Evolutionary conservation across 2,113 vertebrate genomes (phyloP), one percentile per base, ranked within the genome.

Genomic region (Sapajus apella): DNA sequence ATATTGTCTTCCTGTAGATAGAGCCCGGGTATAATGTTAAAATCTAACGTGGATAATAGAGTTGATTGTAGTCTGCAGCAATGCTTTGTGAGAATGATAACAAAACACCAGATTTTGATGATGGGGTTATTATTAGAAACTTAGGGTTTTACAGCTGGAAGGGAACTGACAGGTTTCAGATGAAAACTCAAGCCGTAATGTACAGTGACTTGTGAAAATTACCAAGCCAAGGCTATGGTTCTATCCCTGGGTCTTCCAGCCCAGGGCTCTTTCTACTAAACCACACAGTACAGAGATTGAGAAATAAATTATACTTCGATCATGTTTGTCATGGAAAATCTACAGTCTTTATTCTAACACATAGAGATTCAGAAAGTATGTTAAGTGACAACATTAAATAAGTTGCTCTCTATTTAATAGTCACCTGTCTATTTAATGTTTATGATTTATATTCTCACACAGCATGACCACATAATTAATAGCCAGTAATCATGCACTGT

Each of bases 1-100:
- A 77, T 83, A 84, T 81, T 87, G 70, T 96, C 93, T 96, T 73
- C 50, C 89, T 40, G 61, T 70, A 55, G 82, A 55, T 2, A 40
- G 83, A 80, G 79, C 82, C 61, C 9, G 73, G 87, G 68, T 75
- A 47, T 75, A 23, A 72, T 40, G 58, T 27, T 91, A 95, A 83
- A 93, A 90, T 91, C 82, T 94, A 61, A 73, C 58, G 12, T 7
- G 43, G 79, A 72, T 83, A 95, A 94, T 13, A 66, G 45, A 77
- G n/a, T 82, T 84, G 83, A 91, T 84, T 96, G 45, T 96, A 47
- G 68, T 81, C 64, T 27, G 20, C 52, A 64, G 55, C 16, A 50
- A 9, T 58, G 91, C 61, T 79, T 58, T 83, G 7, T 12, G 72
- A 94, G 77, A 72, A 58, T 43, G 66, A 56, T 55, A 87, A 88